Conservation (phyloP, 2,797 vertebrate genomes). For the Perodicticus potto region DNA sequence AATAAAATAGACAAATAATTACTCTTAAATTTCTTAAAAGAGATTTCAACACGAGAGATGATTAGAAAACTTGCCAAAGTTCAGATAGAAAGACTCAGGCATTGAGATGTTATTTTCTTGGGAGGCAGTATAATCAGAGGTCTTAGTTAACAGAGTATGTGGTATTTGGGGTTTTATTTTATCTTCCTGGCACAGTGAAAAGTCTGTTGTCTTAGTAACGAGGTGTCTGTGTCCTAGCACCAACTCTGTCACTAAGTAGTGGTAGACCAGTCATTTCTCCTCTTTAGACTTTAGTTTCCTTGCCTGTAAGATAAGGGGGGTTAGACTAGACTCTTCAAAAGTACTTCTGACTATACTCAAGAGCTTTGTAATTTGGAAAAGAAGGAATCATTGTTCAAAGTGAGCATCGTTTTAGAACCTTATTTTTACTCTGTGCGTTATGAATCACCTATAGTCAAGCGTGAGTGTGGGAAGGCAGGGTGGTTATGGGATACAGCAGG, state of each 20-base stretch:
- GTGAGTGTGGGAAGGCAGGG: neutral
- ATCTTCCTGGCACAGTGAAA: constrained; percentile 12
- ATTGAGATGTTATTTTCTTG: constrained; percentile 48
- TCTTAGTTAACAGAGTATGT: constrained; percentile 5
- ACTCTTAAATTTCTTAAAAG: constrained; percentile 44
- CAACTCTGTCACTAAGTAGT: constrained; percentile 30
- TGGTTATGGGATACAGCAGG: neutral
- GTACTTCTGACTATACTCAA: constrained; percentile 12
- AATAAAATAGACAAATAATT: constrained; percentile 72
- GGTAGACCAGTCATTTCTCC: constrained; percentile 11
- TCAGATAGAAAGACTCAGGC: constrained; percentile 40
- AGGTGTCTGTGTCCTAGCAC: neutral
- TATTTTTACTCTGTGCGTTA: neutral
- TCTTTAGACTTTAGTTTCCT: constrained; percentile 31
- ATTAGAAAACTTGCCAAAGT: constrained; percentile 41
- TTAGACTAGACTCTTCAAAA: neutral
- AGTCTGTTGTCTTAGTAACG: constrained; percentile 36
- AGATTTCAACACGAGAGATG: constrained; percentile 1
- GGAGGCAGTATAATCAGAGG: constrained; percentile 55
- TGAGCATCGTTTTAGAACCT: neutral
- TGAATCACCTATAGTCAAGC: constrained; percentile 15
- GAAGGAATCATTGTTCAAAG: neutral
- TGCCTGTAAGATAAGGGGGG: neutral
- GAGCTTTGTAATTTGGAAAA: constrained; percentile 19
- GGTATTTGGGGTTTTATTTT: constrained; percentile 61